Evolutionary conservation across 2,888 invertebrate species (phyloP).

Genomic region (Scaptomyza reducta): DNA sequence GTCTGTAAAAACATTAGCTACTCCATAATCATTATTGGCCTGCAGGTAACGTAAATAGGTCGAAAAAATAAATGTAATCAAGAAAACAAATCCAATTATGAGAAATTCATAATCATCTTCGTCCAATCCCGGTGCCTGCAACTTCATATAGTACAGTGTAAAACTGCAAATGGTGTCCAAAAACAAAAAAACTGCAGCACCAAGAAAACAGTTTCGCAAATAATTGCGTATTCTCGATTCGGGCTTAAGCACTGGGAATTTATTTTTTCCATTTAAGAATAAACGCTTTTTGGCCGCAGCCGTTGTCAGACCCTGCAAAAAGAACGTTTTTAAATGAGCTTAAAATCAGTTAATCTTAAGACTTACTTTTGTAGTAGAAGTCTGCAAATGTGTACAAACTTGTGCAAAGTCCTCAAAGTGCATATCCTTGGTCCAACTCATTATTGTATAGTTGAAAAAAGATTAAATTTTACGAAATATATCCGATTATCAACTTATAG

Average conservation of each 20-base stretch:
- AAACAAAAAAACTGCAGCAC: constrained; percentile 23
- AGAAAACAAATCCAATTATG: constrained; percentile 11
- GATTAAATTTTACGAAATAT: too few species aligned
- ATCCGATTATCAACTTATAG: too few species aligned
- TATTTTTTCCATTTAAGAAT: constrained; percentile 40
- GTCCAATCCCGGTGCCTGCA: rapidly evolving
- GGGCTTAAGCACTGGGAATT: constrained; percentile 12
- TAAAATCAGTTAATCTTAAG: not conserved
- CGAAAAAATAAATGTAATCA: constrained; percentile 19
- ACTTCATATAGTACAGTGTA: not conserved
- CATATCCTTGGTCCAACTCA: not conserved
- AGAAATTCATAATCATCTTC: constrained; percentile 2
- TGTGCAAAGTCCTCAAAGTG: not conserved
- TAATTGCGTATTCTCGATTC: not conserved
- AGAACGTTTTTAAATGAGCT: rapidly evolving
- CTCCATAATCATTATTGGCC: constrained; percentile 27
- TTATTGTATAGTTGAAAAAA: not conserved
- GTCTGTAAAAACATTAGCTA: constrained; percentile 39
- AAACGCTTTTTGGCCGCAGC: constrained; percentile 28
- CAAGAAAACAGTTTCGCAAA: constrained; percentile 28
- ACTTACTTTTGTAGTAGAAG: not conserved
- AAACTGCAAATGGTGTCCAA: constrained; percentile 24
- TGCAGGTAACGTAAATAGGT: constrained; percentile 35
- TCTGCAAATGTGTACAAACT: not conserved
- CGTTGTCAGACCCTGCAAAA: constrained; percentile 39